Evolutionary conservation across 2,888 invertebrate genomes (phyloP).

Genomic region (Myathropa florea): DNA sequence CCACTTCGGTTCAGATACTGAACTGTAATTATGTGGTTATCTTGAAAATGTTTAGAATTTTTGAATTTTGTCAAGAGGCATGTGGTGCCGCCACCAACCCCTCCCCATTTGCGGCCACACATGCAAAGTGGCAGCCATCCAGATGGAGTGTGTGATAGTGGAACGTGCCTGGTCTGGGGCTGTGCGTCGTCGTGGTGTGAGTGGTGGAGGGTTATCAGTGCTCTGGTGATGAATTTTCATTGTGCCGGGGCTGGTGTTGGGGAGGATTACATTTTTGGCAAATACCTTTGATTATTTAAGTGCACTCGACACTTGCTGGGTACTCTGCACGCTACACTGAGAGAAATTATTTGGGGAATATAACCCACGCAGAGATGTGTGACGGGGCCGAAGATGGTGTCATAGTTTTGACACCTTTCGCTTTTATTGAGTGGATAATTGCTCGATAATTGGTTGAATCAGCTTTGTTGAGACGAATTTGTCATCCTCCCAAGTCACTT

Average conservation of each 20-base stretch:
- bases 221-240: background rate
- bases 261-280: background rate
- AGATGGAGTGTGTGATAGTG: slow-evolving; percentile 40
- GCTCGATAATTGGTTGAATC: background rate
- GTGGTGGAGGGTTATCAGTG: background rate
- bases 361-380: too few relatives aligned
- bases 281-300: background rate
- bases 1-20: slow-evolving; percentile 50
- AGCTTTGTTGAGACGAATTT: background rate
- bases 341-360: background rate
- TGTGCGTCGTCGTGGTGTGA: background rate
- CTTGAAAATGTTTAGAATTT: slow-evolving; percentile 51
- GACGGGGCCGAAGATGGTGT: background rate
- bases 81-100: background rate
- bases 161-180: slow-evolving; percentile 13
- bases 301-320: background rate
- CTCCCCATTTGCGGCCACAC: background rate
- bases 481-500: background rate
- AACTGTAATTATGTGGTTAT: slow-evolving; percentile 59
- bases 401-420: background rate
- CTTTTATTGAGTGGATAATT: background rate
- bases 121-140: slow-evolving; percentile 49
- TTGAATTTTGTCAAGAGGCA: slow-evolving; percentile 23
- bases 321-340: background rate
- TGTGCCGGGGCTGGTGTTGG: background rate